Conservation (phyloP, 2,113 vertebrate genomes). For the Saguinus midas region DNA sequence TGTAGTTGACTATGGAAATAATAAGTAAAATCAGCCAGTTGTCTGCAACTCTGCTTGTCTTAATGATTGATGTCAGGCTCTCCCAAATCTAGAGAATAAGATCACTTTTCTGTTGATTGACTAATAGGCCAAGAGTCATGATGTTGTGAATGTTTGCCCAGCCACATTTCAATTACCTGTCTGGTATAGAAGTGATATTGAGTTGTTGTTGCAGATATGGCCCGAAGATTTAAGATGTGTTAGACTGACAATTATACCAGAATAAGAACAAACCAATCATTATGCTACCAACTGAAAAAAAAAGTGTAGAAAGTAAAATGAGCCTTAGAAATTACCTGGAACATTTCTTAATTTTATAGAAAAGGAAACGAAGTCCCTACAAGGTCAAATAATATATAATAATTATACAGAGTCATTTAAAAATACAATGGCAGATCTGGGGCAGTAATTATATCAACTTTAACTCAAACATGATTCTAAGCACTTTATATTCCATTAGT, state of each 20-base stretch:
- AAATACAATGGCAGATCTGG: background rate
- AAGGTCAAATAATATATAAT: background rate
- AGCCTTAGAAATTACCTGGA: background rate
- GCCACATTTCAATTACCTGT: background rate
- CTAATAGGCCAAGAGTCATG: background rate
- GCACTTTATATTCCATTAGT: background rate
- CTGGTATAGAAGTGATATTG: background rate
- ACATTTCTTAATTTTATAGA: background rate
- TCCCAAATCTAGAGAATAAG: background rate
- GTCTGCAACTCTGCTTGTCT: background rate
- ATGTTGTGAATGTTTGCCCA: background rate
- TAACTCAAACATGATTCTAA: background rate
- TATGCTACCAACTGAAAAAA: background rate
- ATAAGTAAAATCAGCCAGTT: too few species aligned
- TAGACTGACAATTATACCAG: background rate
- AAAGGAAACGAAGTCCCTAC: background rate
- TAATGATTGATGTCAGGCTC: background rate
- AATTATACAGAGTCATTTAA: background rate
- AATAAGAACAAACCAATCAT: background rate
- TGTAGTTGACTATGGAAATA: background rate
- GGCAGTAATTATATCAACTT: background rate
- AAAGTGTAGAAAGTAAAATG: background rate
- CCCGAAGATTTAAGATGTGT: background rate
- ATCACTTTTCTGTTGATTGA: background rate
- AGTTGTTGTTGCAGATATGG: background rate